Evolutionary conservation across 2,113 vertebrate species (phyloP), one percentile per base, ranked within the genome.

Genomic region (Vanacampus margaritifer): DNA sequence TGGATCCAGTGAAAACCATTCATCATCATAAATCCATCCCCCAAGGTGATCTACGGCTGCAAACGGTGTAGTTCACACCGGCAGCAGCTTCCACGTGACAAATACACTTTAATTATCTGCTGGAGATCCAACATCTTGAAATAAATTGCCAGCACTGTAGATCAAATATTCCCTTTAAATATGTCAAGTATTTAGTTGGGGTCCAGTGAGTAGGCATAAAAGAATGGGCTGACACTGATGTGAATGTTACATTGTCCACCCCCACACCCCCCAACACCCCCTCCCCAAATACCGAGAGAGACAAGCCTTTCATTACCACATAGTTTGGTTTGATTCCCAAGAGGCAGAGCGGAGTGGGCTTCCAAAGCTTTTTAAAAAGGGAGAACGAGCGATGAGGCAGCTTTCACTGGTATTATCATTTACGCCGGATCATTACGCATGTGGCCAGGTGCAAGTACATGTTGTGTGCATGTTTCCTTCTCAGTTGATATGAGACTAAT

Each of bases 251-350:
- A 82, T 75, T 86, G 76, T 80, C 79, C 83, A 73, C 80, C 70
- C 83, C 73, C 54, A 13, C 14, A 5, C 14, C 46, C 46, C 46
- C 80, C 80, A 79, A 26, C 16, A 76, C 54, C 46, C 19, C 46
- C 78, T 79, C 79, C n/a, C 19, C 12, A 86, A 89, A 89, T 84
- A 80, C 78, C 64, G 53, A 72, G 73, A 80, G 76, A 87, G 87
- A 85, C 84, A 85, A 82, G 80, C 88, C 84, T 84, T 78, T 72
- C 76, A 89, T 86, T 79, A 85, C 76, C 75, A 73, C 73, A 80
- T 73, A 73, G 79, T 82, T 83, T 73, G 79, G 78, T 81, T 80
- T 73, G 39, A 86, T 84, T 81, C 81, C 81, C 82, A 79, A 76
- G 77, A 79, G 67, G 65, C 74, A 76, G 68, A 76, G 60, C 12